Evolutionary conservation across 2,888 invertebrate species (phyloP).

Genomic region (Dynastes tityus): DNA sequence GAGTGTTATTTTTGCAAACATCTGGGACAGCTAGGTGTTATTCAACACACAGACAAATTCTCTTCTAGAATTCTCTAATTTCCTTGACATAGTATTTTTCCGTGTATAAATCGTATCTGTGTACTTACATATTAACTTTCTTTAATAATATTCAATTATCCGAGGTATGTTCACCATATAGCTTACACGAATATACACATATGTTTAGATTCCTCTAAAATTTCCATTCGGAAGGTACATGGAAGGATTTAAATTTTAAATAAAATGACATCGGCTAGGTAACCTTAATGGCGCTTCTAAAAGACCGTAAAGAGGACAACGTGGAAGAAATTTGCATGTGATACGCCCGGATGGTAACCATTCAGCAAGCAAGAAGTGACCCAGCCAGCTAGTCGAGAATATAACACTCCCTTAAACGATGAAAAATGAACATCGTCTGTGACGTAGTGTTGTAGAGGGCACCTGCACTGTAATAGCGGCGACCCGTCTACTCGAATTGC

Average conservation of each 20-base stretch:
- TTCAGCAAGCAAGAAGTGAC: background rate
- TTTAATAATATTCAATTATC: no score
- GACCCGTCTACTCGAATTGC: background rate
- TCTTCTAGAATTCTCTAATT: no score
- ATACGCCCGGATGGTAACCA: background rate
- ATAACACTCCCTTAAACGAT: background rate
- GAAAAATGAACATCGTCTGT: slow-evolving; percentile 10
- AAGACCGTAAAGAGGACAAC: slow-evolving; percentile 1
- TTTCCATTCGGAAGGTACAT: no score
- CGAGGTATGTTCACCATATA: background rate
- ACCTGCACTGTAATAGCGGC: slow-evolving; percentile 15
- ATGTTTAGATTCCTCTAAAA: no score
- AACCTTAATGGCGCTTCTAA: slow-evolving; percentile 12
- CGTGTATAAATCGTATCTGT: no score
- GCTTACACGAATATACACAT: background rate
- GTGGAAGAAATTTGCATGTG: slow-evolving; percentile 6
- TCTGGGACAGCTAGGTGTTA: no score
- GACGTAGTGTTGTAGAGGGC: background rate
- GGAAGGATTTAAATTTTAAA: slow-evolving; percentile 14
- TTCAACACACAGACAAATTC: no score
- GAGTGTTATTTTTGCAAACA: no score
- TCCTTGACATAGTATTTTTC: no score
- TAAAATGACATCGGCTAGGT: background rate
- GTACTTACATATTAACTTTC: no score
- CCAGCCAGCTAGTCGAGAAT: background rate